Evolutionary conservation across 2,888 invertebrate species (phyloP).

Genomic region (Digitonthophagus gazella): DNA sequence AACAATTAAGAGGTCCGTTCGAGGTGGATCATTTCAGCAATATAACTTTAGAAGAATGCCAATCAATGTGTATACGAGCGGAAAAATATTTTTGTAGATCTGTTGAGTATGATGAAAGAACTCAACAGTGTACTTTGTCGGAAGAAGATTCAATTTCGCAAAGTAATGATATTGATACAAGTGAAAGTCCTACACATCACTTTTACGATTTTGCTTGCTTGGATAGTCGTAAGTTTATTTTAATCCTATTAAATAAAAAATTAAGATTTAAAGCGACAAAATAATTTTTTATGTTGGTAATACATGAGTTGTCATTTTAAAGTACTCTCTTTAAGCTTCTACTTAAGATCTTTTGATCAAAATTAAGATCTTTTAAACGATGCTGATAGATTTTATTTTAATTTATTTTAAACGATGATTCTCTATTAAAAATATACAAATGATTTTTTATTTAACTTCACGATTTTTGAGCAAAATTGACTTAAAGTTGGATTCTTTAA

Average conservation of each 20-base stretch:
- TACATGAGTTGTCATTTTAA: too few relatives aligned
- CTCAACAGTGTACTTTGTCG: conserved; percentile 81
- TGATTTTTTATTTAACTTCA: too few relatives aligned
- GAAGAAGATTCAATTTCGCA: conserved; percentile 90
- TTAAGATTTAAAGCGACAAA: not conserved
- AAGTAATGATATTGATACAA: conserved; percentile 82
- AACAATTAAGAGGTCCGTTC: conserved; percentile 82
- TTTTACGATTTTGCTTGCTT: conserved; percentile 87
- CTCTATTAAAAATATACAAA: too few relatives aligned
- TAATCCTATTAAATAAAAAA: conserved; percentile 23
- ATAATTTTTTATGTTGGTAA: too few relatives aligned
- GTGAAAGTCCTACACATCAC: conserved; percentile 81
- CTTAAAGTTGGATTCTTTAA: too few relatives aligned
- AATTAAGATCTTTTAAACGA: too few relatives aligned
- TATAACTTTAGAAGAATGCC: conserved; percentile 83
- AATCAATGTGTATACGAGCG: conserved; percentile 80
- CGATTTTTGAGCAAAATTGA: too few relatives aligned
- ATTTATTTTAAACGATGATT: too few relatives aligned
- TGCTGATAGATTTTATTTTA: too few relatives aligned
- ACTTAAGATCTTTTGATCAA: too few relatives aligned
- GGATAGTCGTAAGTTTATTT: conserved; percentile 77
- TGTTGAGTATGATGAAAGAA: conserved; percentile 85
- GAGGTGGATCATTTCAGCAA: conserved; percentile 86
- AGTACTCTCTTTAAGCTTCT: too few relatives aligned
- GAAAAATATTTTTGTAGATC: conserved; percentile 89